Evolutionary conservation across 2,113 vertebrate species (phyloP), one percentile per base, ranked within the genome.

Genomic region (Lynx canadensis): DNA sequence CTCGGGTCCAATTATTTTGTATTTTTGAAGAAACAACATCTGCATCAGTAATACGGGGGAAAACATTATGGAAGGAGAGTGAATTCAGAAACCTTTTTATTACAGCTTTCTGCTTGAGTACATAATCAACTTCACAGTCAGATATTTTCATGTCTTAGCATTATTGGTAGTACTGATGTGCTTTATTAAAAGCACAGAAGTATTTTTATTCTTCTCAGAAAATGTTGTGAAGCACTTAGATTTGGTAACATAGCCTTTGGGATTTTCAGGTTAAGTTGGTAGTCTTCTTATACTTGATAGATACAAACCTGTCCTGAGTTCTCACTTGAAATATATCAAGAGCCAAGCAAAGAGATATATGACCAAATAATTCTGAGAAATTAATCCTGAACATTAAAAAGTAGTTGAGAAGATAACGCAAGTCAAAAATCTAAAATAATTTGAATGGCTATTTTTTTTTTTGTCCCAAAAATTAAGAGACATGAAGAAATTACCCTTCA

Each of bases 101-200:
- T 97, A 97, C 82, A 96, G 55, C 83, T 96, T 94, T 95, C 93
- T 83, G 60, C 74, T 92, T 94, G 93, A 97, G 93, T 92, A 90
- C 55, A 94, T 95, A 97, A 97, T 97, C 95, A 94, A 92, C 95
- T 95, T 97, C 97, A 97, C 95, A 98, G 97, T 94, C 50, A 97
- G 97, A 94, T 94, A 89, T 95, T 95, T 98, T 92, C 91, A 86
- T 52, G 29, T 63, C 73, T 94, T 89, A 80, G 48, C 92, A 79
- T 74, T 87, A 96, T 92, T 97, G 97, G 52, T 79, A 95, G 84
- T 96, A 83, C 84, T 90, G n/a, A 96, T 95, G 69, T 83, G 69
- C 69, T 48, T 90, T 96, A 98, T 95, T 97, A 97, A 96, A 93
- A 91, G 41, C 65, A 95, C 41, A 63, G 92, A 82, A 95, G 63